Evolutionary conservation across 2,888 invertebrate species (phyloP).

Genomic region (Sarcophaga caerulescens): DNA sequence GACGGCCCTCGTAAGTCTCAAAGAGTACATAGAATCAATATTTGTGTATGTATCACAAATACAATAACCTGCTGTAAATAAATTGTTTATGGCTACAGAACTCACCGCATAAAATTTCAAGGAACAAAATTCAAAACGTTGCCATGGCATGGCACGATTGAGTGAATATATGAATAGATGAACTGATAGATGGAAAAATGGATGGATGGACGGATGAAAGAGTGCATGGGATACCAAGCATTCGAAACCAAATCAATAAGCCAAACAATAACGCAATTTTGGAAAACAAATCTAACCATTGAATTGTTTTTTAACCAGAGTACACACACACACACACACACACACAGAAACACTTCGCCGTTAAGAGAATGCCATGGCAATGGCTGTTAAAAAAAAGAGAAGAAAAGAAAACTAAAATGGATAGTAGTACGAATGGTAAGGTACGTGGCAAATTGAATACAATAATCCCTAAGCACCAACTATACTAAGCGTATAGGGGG

Average conservation of each 20-base stretch:
- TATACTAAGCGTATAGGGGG: too few relatives aligned
- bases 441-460: too few relatives aligned
- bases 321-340: neutral
- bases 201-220: neutral
- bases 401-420: neutral
- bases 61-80: neutral
- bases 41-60: neutral
- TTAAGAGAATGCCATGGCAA: conserved; percentile 24
- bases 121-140: neutral
- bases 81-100: neutral
- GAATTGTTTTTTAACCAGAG: neutral
- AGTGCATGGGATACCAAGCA: neutral
- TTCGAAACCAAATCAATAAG: neutral
- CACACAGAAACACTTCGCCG: neutral
- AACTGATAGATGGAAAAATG: neutral
- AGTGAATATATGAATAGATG: conserved; percentile 6
- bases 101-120: conserved; percentile 1
- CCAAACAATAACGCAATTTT: conserved; percentile 40
- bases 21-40: neutral
- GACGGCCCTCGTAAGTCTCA: neutral
- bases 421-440: too few relatives aligned
- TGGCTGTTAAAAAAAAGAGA: neutral
- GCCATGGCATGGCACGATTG: conserved; percentile 15
- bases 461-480: too few relatives aligned
- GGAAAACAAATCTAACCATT: neutral